Evolutionary conservation across 92 coral and sea anemone species (phyloP), one percentile per base, ranked within the genome.

Genomic region (Siderastrea siderea): DNA sequence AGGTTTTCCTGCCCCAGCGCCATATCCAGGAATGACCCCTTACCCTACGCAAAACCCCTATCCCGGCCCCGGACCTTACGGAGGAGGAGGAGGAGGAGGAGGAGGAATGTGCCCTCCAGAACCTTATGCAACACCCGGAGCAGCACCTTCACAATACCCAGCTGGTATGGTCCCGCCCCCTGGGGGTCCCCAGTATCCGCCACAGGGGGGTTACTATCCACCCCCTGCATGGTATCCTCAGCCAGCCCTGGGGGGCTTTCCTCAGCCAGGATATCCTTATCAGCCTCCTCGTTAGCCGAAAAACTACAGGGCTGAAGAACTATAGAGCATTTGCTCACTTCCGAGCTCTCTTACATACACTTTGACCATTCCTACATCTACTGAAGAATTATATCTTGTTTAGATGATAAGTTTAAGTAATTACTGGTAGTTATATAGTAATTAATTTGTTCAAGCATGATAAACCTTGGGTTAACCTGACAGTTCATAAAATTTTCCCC

Each of bases 131-230:
- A 26, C 43, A 6, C 63, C 71, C 5, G 78, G 86, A 46, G 68
- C 46, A 17, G 86, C 49, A 3, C 68, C 26, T 7, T 13, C 81
- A 3, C 86, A 82, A 78, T 82, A 82, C 71, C 77, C 86, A 49
- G 50, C 73, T 61, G 87, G 81, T 43, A 49, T 71, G 45, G 81
- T 50, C 7, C 87, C 87, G 19, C 87, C 87, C 38, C 63, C 87
- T 14, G 50, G 71, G 13, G 62, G 60, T 64, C 47, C 58, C 2
- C 70, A 48, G 7, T 79, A 65, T 63, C 60, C 83, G 47, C 72
- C 59, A 26, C 50, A n/a, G 6, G 81, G 55, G 7, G 69, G 68
- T 1, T 60, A 46, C 47, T 44, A 8, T 68, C n/a, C 73, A n/a
- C 59, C 83, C 16, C 62, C 45, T 14, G 50, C 38, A 4, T 63